Conservation (phyloP, 2,888 invertebrate genomes). For the Spilarctia lutea region DNA sequence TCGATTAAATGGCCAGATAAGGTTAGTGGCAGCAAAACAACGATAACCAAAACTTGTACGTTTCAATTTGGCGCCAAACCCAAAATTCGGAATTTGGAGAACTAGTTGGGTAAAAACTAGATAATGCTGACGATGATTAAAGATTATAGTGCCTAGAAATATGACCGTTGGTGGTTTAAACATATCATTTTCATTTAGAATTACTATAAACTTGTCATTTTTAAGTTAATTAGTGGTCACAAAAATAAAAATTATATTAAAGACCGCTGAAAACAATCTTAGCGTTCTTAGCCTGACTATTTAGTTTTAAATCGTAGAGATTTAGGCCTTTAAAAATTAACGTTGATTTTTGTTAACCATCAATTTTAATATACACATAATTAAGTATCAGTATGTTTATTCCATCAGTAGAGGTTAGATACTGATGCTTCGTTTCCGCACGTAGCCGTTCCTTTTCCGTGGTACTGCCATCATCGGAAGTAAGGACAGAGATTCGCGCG, state of each 20-base stretch:
- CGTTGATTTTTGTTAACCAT: neutral
- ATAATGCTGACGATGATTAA: too few relatives aligned
- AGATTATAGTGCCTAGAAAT: neutral
- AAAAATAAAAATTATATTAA: neutral
- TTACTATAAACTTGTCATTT: neutral
- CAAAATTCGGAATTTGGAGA: too few relatives aligned
- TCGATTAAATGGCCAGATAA: too few relatives aligned
- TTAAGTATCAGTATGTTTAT: neutral
- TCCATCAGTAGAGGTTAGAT: neutral
- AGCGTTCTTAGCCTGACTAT: too few relatives aligned
- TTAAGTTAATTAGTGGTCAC: neutral
- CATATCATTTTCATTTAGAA: too few relatives aligned
- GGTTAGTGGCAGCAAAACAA: neutral
- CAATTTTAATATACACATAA: neutral
- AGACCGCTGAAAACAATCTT: neutral
- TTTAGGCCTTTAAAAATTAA: neutral
- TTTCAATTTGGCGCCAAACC: too few relatives aligned
- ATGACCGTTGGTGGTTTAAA: neutral
- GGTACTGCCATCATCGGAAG: constrained; percentile 71
- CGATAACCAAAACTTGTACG: neutral
- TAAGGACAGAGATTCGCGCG: constrained; percentile 71
- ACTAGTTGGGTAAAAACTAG: too few relatives aligned
- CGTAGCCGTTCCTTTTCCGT: constrained; percentile 68
- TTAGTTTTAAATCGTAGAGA: neutral
- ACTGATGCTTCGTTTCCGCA: constrained; percentile 41